These are phyloP conservation scores for Acanthopagrus latus DNA, from an alignment of 2,797 vertebrate species.

Conservation along the genomic window DNA sequence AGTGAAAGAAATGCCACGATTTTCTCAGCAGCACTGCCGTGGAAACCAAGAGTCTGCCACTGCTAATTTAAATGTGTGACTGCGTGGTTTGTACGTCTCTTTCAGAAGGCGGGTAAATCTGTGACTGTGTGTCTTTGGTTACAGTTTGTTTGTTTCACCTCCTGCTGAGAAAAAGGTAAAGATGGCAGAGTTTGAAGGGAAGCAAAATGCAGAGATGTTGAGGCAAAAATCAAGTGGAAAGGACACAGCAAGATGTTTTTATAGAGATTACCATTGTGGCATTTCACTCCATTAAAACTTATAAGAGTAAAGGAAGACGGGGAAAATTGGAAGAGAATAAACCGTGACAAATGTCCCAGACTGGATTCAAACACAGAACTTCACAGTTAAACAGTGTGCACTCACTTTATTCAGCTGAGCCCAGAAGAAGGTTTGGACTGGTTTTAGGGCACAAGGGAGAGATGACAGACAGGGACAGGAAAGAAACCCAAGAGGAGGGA, in stretches of 20 bases:
- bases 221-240: conserved; percentile 25
- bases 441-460: background rate
- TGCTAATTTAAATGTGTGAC: conserved; percentile 58
- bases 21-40: conserved; percentile 39
- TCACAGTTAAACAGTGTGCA: background rate
- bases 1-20: conserved; percentile 57
- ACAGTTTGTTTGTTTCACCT: conserved; percentile 57
- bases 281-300: conserved; percentile 22
- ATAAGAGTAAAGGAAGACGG: conserved; percentile 3
- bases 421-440: background rate
- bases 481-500: background rate
- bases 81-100: conserved; percentile 41
- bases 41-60: conserved; percentile 43
- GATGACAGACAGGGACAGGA: background rate
- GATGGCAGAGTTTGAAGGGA: conserved; percentile 20
- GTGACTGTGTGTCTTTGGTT: conserved; percentile 47
- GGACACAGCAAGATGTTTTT: conserved; percentile 23
- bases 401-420: background rate
- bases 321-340: background rate
- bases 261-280: conserved; percentile 11
- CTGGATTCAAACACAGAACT: conserved; percentile 8
- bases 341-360: background rate
- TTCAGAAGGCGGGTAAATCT: conserved; percentile 35
- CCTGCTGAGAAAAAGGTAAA: conserved; percentile 39
- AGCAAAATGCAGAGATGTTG: conserved; percentile 8